Evolutionary conservation across 2,113 vertebrate genomes (phyloP).

Genomic region (Gorsachius goisagi): DNA sequence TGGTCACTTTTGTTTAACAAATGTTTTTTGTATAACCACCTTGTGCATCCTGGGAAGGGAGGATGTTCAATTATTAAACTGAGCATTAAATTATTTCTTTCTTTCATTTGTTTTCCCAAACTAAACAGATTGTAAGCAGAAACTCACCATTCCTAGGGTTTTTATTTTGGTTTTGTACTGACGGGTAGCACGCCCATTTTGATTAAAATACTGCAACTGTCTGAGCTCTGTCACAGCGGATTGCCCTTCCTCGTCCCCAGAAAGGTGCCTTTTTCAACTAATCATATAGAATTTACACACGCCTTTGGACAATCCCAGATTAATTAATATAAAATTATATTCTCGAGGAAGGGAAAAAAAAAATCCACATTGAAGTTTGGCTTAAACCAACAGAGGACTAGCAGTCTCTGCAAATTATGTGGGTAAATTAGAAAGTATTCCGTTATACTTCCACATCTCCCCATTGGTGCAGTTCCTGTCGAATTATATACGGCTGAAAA

Average conservation of each 20-base stretch:
- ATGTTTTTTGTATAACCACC: constrained; percentile 58
- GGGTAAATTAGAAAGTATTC: background rate
- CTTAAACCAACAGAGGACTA: background rate
- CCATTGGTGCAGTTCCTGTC: background rate
- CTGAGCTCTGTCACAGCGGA: background rate
- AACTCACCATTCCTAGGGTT: background rate
- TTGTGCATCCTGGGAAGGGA: constrained; percentile 42
- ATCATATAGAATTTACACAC: background rate
- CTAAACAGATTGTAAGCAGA: background rate
- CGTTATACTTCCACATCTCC: background rate
- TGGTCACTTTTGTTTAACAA: constrained; percentile 70
- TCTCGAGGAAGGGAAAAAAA: background rate
- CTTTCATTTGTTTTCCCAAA: constrained; percentile 51
- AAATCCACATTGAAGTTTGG: background rate
- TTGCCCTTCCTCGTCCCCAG: background rate
- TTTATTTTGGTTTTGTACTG: background rate
- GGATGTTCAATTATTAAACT: constrained; percentile 50
- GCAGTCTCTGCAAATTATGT: background rate
- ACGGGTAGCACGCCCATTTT: background rate
- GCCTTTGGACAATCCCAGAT: background rate
- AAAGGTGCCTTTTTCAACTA: background rate
- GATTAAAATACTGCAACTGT: background rate
- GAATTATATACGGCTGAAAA: background rate
- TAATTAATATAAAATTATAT: constrained; percentile 3
- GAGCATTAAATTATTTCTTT: constrained; percentile 55